Evolutionary conservation across 2,113 vertebrate genomes (phyloP), one percentile per base, ranked within the genome.

Genomic region (Mirza zaza): DNA sequence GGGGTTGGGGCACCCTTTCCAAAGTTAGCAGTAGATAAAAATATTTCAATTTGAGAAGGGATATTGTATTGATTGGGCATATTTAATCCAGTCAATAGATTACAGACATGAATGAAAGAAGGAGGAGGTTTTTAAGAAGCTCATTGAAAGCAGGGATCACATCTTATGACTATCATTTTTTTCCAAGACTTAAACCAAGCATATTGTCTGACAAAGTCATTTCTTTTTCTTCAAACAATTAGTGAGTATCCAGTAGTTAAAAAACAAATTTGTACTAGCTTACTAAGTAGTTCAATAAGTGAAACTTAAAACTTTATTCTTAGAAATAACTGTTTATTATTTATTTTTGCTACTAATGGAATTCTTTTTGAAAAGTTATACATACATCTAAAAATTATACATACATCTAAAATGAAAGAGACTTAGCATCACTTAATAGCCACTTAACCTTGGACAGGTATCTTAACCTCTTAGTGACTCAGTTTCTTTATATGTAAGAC

Each of bases 271-370:
- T 17, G 3, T 67, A 34, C 29, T 63, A 79, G 14, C 42, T 52
- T 13, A 20, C 48, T 32, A 10, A 82, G 10, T 39, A 70, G 42
- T 14, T 20, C 25, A 79, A 42, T 61, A 91, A 80, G 0, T 42
- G 15, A 48, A 70, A 90, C 2, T n/a, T 93, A 42, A 73, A 50
- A 6, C 4, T 85, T 90, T 36, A 77, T 48, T 48, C 0, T 81
- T 85, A 2, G 20, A 81, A 71, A 76, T 67, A 70, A 17, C 8
- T 48, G 6, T 20, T 32, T 94, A 65, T 20, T 18, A 57, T 65
- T n/a, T 32, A 25, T n/a, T 71, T 90, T 83, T 82, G 17, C 29
- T 90, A 94, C 90, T 32, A 90, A 68, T 87, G 20, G 81, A 77
- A 80, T 21, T n/a, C 0, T 15, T 61, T 90, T 86, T 61, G 5